These are phyloP conservation scores for Myotis vivesi DNA, from an alignment of 2,797 vertebrate species.

Conservation along the genomic window DNA sequence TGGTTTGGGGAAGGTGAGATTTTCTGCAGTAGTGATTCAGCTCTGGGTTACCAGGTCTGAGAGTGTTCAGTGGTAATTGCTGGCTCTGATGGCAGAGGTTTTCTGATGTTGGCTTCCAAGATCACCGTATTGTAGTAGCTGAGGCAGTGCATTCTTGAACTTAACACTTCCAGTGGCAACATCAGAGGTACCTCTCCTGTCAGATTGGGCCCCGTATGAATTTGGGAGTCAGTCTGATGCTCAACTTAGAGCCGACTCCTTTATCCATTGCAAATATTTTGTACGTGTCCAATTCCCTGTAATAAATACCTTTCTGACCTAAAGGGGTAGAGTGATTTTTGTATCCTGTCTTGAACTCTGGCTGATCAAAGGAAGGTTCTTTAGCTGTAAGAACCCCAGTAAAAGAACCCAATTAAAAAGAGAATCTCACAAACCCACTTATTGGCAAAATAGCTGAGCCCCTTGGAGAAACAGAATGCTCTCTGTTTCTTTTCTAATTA, in stretches of 20 bases:
- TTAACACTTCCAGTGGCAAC: not conserved
- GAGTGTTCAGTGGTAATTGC: not conserved
- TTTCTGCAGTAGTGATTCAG: not conserved
- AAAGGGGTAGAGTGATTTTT: not conserved
- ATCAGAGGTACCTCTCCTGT: not conserved
- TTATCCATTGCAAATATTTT: not conserved
- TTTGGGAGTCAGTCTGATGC: not conserved
- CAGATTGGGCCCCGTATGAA: not conserved
- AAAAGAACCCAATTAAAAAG: not conserved
- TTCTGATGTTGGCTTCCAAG: not conserved
- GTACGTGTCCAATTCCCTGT: not conserved
- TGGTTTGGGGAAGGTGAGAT: not conserved
- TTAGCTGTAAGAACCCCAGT: not conserved
- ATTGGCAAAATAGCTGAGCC: not conserved
- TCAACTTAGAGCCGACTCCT: not conserved
- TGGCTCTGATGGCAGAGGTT: not conserved
- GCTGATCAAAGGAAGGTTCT: not conserved
- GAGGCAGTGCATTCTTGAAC: not conserved
- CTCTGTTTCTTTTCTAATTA: not conserved
- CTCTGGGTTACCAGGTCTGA: not conserved
- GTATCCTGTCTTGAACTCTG: not conserved
- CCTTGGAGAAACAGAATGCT: not conserved
- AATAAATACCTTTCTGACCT: not conserved
- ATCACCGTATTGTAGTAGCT: not conserved
- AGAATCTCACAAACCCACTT: not conserved